Evolutionary conservation across 1,140 invertebrate genomes (phyloP).

Genomic region (Brachystomella parvula): DNA sequence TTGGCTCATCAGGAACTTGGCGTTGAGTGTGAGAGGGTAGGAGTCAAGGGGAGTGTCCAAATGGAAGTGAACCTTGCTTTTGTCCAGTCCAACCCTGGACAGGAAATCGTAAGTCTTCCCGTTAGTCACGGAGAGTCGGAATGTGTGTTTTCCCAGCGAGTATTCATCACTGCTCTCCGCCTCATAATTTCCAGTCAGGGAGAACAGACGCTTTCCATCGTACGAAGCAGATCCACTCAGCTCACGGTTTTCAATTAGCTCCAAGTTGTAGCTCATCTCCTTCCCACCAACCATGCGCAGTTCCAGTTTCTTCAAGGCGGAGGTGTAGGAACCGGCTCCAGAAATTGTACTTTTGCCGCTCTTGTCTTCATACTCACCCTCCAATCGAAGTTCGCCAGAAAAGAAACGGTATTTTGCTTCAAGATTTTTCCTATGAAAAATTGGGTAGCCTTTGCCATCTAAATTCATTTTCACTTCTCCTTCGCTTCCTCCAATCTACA

Average conservation of each 20-base stretch:
- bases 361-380: conserved; percentile 6
- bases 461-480: conserved; percentile 6
- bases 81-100: conserved; percentile 20
- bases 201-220: neutral
- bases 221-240: neutral
- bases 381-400: neutral
- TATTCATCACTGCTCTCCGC: conserved; percentile 15
- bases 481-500: neutral
- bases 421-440: conserved; percentile 2
- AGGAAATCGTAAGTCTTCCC: conserved; percentile 16
- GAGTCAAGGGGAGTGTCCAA: conserved; percentile 14
- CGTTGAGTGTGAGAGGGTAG: neutral
- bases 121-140: conserved; percentile 7
- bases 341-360: neutral
- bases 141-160: conserved; percentile 22
- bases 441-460: neutral
- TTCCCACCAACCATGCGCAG: conserved; percentile 3
- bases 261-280: conserved; percentile 1
- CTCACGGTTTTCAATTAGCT: neutral
- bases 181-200: conserved; percentile 15
- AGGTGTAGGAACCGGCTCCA: conserved; percentile 1
- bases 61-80: conserved; percentile 14
- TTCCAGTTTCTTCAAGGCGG: conserved; percentile 9
- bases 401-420: neutral
- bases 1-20: neutral